Conservation (phyloP, 2,888 invertebrate species). For the Odontocolon sp. region DNA sequence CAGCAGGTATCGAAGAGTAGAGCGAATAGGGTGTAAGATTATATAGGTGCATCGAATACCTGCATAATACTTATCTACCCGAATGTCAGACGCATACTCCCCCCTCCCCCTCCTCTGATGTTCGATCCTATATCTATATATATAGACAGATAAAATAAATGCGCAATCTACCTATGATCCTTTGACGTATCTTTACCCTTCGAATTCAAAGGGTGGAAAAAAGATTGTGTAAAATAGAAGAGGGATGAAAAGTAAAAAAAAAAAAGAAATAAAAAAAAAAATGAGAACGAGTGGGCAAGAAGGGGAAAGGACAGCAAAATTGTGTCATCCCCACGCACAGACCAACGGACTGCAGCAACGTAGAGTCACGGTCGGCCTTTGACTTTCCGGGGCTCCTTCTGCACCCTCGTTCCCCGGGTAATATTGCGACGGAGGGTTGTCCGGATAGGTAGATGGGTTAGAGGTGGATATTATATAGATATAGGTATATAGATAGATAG, state of each 20-base stretch:
- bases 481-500: slow-evolving; percentile 15
- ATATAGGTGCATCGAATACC: slow-evolving; percentile 23
- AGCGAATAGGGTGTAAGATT: slow-evolving; percentile 27
- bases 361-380: slow-evolving; percentile 63
- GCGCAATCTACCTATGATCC: slow-evolving; percentile 35
- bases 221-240: slow-evolving; percentile 15
- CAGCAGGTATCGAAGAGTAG: too few species aligned
- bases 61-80: slow-evolving; percentile 24
- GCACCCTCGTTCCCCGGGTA: slow-evolving; percentile 55
- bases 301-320: slow-evolving; percentile 48
- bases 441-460: background rate
- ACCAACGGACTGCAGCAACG: slow-evolving; percentile 59
- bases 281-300: background rate
- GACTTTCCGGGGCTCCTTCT: slow-evolving; percentile 56
- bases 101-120: background rate
- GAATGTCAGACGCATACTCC: background rate
- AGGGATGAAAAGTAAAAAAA: slow-evolving; percentile 23
- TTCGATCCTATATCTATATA: background rate
- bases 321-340: slow-evolving; percentile 59
- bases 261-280: slow-evolving; percentile 1
- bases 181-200: slow-evolving; percentile 26
- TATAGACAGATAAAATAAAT: background rate
- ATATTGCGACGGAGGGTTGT: slow-evolving; percentile 38
- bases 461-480: slow-evolving; percentile 11
- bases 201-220: slow-evolving; percentile 38